Percentiles rank a stretch among this genome's conserved stretches.
Conservation (phyloP, 2,797 vertebrate species). For the Thripadectes ignobilis region DNA sequence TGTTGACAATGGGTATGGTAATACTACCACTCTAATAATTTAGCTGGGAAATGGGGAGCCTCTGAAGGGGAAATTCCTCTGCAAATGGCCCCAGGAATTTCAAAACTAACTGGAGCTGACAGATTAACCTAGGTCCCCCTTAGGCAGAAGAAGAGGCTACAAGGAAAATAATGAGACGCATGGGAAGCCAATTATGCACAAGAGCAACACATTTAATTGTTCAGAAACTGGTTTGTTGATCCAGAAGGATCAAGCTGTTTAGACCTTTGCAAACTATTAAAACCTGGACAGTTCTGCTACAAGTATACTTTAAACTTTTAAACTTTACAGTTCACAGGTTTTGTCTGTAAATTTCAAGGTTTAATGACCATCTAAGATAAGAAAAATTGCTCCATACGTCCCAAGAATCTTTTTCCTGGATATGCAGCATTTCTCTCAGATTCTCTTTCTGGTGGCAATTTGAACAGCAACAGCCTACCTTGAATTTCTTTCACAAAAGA, state of each 20-base stretch:
- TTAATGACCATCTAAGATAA: neutral
- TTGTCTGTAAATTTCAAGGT: neutral
- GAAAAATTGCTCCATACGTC: neutral
- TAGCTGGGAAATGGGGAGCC: neutral
- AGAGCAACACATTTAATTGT: conserved; percentile 35
- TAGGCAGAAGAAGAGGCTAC: conserved; percentile 44
- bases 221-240: conserved; percentile 33
- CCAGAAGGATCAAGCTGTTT: conserved; percentile 1
- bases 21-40: neutral
- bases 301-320: neutral
- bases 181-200: conserved; percentile 50
- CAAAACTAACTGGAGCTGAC: conserved; percentile 58
- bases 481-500: neutral
- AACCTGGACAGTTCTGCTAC: neutral
- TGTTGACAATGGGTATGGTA: neutral
- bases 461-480: neutral
- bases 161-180: conserved; percentile 55
- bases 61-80: conserved; percentile 49
- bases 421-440: neutral
- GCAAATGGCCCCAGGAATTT: conserved; percentile 40
- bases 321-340: neutral
- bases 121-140: conserved; percentile 52
- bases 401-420: neutral
- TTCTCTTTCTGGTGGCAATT: neutral
- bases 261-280: neutral